Percentiles rank a stretch among this genome's conserved stretches.
phyloP scores from a whole-genome alignment of 2,797 vertebrate genomes.

The Lithobates sylvaticus region DNA sequence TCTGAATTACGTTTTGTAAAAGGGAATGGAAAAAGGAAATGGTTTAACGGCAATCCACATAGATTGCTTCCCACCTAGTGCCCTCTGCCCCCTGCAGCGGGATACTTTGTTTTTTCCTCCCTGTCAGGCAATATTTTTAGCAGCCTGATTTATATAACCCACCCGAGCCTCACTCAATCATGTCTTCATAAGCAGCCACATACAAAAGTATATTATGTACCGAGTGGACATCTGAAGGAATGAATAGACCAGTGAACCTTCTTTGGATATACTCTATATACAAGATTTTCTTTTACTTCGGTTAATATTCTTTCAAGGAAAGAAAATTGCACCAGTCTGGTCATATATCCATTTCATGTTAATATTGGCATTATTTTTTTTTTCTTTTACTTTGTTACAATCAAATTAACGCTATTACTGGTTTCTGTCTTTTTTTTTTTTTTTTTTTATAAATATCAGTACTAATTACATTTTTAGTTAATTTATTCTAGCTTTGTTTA shows the following conservation, averaged over 20 bases:
- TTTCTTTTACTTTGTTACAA: too few species aligned
- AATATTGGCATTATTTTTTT: too few species aligned
- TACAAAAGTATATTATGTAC: constrained; percentile 3
- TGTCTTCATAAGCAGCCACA: constrained; percentile 15
- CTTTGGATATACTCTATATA: too few species aligned
- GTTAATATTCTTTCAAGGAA: too few species aligned
- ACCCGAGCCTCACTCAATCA: constrained; percentile 31
- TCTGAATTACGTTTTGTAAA: constrained; percentile 26
- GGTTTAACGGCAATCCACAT: constrained; percentile 49
- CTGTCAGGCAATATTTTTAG: constrained; percentile 47
- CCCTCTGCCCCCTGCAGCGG: constrained; percentile 11
- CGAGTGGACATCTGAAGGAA: constrained; percentile 11
- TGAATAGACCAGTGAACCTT: not conserved
- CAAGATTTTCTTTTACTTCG: too few species aligned
- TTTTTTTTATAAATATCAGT: too few species aligned
- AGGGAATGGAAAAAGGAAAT: constrained; percentile 55
- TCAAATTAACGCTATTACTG: too few species aligned
- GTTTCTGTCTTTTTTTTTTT: too few species aligned
- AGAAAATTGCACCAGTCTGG: too few species aligned
- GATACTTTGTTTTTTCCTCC: constrained; percentile 17
- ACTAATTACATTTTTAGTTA: too few species aligned
- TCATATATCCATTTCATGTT: too few species aligned
- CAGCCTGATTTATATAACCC: constrained; percentile 26
- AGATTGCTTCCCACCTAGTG: constrained; percentile 56
- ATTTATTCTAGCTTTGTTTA: too few species aligned